phyloP scores from a whole-genome alignment of 1,140 invertebrate genomes.

The Drosophila subpulchrella region DNA sequence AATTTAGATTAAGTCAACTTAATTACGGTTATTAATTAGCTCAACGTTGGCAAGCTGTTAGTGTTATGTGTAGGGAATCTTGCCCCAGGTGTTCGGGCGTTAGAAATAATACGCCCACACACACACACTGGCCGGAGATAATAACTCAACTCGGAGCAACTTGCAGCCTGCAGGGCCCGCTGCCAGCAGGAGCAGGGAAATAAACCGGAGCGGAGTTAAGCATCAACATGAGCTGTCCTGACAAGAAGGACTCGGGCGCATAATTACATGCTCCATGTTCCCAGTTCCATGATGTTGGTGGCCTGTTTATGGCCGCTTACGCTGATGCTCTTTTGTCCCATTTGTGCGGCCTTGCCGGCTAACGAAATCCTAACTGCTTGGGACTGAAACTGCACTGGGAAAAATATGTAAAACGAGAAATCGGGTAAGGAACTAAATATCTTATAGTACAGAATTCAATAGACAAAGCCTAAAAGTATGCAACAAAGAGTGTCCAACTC shows the following conservation, averaged over 20 bases:
- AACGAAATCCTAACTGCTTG: conserved; percentile 22
- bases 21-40: conserved; percentile 52
- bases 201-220: conserved; percentile 22
- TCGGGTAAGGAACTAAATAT: neutral
- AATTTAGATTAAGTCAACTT: conserved; percentile 44
- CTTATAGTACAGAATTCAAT: too few species aligned
- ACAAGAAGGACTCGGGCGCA: conserved; percentile 49
- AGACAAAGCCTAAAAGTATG: too few species aligned
- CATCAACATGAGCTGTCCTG: conserved; percentile 37
- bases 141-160: conserved; percentile 41
- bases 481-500: too few species aligned
- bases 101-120: conserved; percentile 3
- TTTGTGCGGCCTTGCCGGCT: conserved; percentile 41
- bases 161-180: conserved; percentile 34
- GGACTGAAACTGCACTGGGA: conserved; percentile 12
- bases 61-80: conserved; percentile 10
- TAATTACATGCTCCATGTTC: conserved; percentile 56
- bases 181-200: conserved; percentile 6
- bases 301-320: conserved; percentile 58
- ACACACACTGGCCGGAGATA: conserved; percentile 9
- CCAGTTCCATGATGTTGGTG: conserved; percentile 45
- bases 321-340: conserved; percentile 55
- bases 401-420: neutral
- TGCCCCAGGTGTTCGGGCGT: conserved; percentile 16
- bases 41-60: conserved; percentile 35